These are phyloP conservation scores for Physella acuta DNA, from an alignment of 1,140 invertebrate genomes.

Conservation along the genomic window DNA sequence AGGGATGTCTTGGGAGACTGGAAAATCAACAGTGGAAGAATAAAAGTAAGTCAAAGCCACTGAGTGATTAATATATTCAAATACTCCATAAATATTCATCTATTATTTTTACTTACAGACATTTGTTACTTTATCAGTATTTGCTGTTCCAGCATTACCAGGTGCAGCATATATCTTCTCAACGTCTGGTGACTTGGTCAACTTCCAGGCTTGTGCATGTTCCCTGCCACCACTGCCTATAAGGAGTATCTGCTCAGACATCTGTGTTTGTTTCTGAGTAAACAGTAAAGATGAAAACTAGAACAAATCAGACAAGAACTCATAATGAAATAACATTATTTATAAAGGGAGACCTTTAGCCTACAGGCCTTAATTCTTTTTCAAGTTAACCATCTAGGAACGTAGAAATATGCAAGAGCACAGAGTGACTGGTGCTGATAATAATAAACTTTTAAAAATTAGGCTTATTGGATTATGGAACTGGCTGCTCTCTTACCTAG, in stretches of 20 bases:
- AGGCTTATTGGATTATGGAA: too few species aligned
- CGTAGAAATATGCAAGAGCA: too few species aligned
- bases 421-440: too few species aligned
- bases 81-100: not conserved
- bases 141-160: slow-evolving; percentile 83
- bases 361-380: too few species aligned
- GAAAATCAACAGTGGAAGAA: not conserved
- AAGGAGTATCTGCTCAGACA: slow-evolving; percentile 68
- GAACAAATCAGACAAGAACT: too few species aligned
- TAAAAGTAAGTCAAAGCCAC: not conserved
- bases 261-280: too few species aligned
- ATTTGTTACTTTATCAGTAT: slow-evolving; percentile 45
- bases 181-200: slow-evolving; percentile 76
- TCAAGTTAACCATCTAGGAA: too few species aligned
- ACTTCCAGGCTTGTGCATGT: slow-evolving; percentile 89
- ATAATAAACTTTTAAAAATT: too few species aligned
- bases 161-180: slow-evolving; percentile 78
- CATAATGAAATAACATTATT: too few species aligned
- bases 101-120: slow-evolving; percentile 39
- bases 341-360: too few species aligned
- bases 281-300: too few species aligned
- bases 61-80: not conserved
- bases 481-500: too few species aligned
- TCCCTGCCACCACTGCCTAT: slow-evolving; percentile 93
- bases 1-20: not conserved